phyloP scores from a whole-genome alignment of 2,113 vertebrate genomes.

The Prietella phreatophila region DNA sequence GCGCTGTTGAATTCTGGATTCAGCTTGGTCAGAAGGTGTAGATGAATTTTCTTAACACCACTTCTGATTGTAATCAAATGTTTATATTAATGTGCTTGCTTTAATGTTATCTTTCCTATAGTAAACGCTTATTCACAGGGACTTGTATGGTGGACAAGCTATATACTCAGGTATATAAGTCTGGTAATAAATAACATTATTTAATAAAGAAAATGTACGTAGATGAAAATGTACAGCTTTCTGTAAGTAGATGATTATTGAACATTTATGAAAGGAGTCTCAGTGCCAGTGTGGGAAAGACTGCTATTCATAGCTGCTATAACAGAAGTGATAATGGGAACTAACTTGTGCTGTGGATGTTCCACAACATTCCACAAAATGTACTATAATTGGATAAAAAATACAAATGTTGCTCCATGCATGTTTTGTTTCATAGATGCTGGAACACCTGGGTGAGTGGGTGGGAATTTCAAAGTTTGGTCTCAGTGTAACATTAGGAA shows the following conservation, averaged over 20 bases:
- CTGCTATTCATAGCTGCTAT: neutral
- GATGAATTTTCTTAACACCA: neutral
- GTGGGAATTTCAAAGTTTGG: neutral
- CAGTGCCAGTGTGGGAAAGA: neutral
- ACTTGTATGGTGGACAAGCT: too few relatives aligned
- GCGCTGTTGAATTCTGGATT: neutral
- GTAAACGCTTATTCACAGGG: too few relatives aligned
- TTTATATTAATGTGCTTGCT: neutral
- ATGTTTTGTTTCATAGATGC: neutral
- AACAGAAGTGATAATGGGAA: neutral
- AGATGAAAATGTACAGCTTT: too few relatives aligned
- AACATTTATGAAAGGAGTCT: too few relatives aligned
- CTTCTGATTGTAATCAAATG: neutral
- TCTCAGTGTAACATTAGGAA: neutral
- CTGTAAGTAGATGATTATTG: too few relatives aligned
- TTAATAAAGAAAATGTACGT: too few relatives aligned
- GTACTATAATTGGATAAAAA: neutral
- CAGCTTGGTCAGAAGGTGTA: neutral
- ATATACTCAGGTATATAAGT: too few relatives aligned
- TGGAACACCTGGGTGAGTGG: neutral
- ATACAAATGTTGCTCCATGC: neutral
- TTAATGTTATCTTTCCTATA: neutral
- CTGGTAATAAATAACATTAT: too few relatives aligned
- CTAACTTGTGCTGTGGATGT: neutral
- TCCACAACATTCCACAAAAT: neutral